These are phyloP conservation scores for Nomada flava DNA, from an alignment of 2,888 invertebrate genomes.

Conservation along the genomic window DNA sequence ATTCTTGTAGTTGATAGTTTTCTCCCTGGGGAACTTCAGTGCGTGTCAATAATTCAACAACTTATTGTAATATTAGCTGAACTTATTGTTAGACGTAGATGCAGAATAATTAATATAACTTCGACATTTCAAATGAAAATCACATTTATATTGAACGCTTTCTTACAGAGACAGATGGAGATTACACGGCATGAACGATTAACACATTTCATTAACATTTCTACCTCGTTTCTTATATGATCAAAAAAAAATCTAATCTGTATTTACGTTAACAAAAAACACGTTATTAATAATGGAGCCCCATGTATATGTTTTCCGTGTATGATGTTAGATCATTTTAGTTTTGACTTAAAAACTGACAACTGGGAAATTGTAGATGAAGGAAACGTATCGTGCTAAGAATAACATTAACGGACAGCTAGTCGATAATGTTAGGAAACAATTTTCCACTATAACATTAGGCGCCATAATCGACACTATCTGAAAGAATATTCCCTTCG, in stretches of 20 bases:
- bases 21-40: no score
- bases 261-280: not conserved
- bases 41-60: no score
- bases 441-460: not conserved
- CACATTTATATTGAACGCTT: not conserved
- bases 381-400: conserved; percentile 1
- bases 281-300: not conserved
- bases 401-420: not conserved
- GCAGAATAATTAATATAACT: no score
- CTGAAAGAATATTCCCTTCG: no score
- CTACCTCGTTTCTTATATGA: not conserved
- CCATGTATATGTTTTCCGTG: no score
- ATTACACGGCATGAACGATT: not conserved
- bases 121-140: no score
- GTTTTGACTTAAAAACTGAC: not conserved
- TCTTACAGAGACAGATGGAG: not conserved
- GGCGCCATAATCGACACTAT: not conserved
- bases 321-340: no score
- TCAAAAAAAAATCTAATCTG: not conserved
- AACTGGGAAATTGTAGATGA: not conserved
- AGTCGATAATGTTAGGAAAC: not conserved
- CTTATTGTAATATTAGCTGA: no score
- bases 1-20: no score
- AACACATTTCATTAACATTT: not conserved
- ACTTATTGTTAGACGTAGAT: no score